Conservation (phyloP, 2,113 vertebrate genomes). For the Megaleporinus macrocephalus region DNA sequence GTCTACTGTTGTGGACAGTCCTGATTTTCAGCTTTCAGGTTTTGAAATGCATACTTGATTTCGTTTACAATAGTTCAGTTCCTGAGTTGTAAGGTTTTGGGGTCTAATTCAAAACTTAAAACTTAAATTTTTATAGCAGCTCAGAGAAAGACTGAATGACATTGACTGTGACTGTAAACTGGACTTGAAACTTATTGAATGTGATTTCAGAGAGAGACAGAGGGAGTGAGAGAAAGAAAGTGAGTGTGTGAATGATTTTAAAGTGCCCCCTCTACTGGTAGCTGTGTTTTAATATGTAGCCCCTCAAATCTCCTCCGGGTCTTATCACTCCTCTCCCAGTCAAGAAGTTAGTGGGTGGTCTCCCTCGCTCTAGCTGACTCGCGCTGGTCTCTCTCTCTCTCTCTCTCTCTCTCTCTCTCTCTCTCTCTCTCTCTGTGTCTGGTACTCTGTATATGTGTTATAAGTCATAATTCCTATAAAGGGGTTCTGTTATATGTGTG, state of each 20-base stretch:
- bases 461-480: constrained; percentile 42
- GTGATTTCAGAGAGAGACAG: neutral
- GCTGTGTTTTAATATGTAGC: neutral
- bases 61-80: too few relatives aligned
- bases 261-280: constrained; percentile 43
- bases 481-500: too few relatives aligned
- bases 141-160: too few relatives aligned
- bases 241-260: neutral
- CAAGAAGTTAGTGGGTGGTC: constrained; percentile 52
- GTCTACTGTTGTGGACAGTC: too few relatives aligned
- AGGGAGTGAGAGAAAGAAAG: neutral
- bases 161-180: neutral
- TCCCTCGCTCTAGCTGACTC: constrained; percentile 2
- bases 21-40: too few relatives aligned
- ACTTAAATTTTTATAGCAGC: too few relatives aligned
- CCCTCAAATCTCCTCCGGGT: constrained; percentile 47
- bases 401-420: constrained; percentile 5
- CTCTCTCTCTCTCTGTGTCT: constrained; percentile 2
- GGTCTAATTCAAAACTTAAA: neutral
- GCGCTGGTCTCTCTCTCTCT: constrained; percentile 11
- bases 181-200: neutral
- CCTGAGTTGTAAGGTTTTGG: neutral
- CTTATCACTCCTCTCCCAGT: constrained; percentile 45
- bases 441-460: constrained; percentile 37
- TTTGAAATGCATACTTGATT: too few relatives aligned